phyloP scores from a whole-genome alignment of 2,888 invertebrate genomes.

The Abscondita cerata region DNA sequence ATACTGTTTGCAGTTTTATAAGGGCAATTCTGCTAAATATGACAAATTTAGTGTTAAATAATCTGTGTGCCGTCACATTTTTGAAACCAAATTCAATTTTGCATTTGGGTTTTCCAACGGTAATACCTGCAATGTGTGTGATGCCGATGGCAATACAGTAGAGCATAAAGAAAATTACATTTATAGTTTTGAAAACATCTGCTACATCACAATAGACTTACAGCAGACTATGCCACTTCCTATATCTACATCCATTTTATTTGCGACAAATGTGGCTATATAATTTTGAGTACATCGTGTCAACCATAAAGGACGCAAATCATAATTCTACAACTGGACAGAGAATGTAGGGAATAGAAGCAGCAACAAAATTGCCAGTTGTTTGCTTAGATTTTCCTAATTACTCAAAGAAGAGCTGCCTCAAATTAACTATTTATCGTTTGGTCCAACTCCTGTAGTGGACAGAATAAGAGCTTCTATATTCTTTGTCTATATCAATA shows the following conservation, averaged over 20 bases:
- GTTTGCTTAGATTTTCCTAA: background rate
- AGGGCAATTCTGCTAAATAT: no score
- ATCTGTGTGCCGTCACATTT: conserved; percentile 7
- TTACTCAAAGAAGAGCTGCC: background rate
- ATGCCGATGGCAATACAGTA: no score
- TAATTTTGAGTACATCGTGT: background rate
- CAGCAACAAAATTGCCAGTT: background rate
- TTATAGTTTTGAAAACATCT: no score
- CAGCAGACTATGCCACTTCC: no score
- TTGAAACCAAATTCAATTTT: conserved; percentile 10
- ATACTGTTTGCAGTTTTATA: no score
- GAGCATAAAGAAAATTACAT: no score
- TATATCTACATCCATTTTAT: no score
- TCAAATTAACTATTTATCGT: background rate
- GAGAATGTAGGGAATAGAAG: background rate
- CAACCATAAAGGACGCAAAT: background rate
- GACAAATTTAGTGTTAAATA: conserved; percentile 3
- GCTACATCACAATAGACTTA: no score
- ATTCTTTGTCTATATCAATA: conserved; percentile 2
- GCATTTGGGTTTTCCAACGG: background rate
- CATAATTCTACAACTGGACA: background rate
- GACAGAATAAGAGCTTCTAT: conserved; percentile 7
- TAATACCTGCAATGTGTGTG: no score
- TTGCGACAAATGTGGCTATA: no score
- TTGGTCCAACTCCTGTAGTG: background rate